Percentiles rank a stretch among this genome's conserved stretches.
phyloP scores from a whole-genome alignment of 2,113 vertebrate species.

The Dryoscopus gambensis region DNA sequence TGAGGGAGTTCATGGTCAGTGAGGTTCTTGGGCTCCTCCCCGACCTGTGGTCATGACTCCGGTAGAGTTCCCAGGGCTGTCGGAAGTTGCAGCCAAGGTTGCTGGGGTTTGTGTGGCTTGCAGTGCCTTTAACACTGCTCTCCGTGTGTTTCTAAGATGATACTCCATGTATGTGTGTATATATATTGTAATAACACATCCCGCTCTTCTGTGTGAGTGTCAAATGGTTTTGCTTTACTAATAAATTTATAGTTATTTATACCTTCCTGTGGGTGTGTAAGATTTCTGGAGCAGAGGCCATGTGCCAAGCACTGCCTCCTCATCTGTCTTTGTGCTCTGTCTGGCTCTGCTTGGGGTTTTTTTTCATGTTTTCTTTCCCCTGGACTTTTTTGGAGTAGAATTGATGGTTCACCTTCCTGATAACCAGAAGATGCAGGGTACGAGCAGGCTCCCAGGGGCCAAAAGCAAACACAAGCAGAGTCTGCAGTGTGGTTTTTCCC shows the following conservation, averaged over 20 bases:
- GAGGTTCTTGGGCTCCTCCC: neutral
- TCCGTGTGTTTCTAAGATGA: constrained; percentile 34
- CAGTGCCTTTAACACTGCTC: constrained; percentile 62
- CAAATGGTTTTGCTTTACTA: constrained; percentile 64
- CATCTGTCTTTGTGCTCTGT: neutral
- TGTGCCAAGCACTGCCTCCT: neutral
- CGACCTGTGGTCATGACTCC: neutral
- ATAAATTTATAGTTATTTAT: constrained; percentile 71
- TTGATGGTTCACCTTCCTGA: neutral
- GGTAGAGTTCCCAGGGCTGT: neutral
- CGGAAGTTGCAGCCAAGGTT: neutral
- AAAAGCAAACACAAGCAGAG: neutral
- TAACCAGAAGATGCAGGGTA: neutral
- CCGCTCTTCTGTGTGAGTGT: constrained; percentile 55
- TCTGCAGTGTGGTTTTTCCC: neutral
- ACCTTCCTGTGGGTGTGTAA: constrained; percentile 11
- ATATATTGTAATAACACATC: constrained; percentile 60
- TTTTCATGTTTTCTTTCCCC: neutral
- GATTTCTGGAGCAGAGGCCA: neutral
- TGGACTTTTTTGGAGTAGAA: neutral
- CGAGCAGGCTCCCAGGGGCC: rapidly evolving
- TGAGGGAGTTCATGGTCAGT: neutral
- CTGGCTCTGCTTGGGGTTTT: neutral
- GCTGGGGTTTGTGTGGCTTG: constrained; percentile 37
- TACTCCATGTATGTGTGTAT: constrained; percentile 33